Base-by-base conservation (phyloP, 1,140 invertebrate genomes). In the Macrobrachium rosenbergii region DNA sequence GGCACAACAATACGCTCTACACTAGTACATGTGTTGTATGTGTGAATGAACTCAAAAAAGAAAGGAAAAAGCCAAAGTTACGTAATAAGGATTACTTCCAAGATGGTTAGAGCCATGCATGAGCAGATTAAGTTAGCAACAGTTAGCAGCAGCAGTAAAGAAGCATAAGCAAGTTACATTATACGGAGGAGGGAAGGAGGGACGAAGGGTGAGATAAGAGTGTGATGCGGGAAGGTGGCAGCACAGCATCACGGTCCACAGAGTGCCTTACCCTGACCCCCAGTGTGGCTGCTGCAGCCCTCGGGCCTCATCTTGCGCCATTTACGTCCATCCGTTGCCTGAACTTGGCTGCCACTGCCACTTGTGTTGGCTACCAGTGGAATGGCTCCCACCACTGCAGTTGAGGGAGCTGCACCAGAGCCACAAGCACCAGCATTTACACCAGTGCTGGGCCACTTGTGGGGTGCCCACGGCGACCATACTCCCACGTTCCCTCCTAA, bases 241-340 rank as follows among this genome's bases (percentile, higher is more conserved):
- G 87, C 82, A 88, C 67, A 84, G 82, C 82, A 87, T 87, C 85
- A 84, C 82, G 87, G 87, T 84, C 87, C 82, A 84, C 88, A 82
- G 88, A 85, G 88, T 86, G 88, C 88, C 88, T 89, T 89, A 89
- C 88, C 88, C 88, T 84, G 83, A 80, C 88, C 83, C 83, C 88
- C 88, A 75, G 83, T 82, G 77, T 85, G 82, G 83, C 77, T 82
- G 79, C 88, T 67, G 83, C 43, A 82, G 59, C 82, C 83, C 73
- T 86, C 79, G 59, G 86, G 69, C 73, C 81, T 82, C 80, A 82
- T 82, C 73, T 88, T 82, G 73, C 86, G 73, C 80, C 86, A 88
- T 67, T 88, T 88, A 72, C 86, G 86, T 83, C 86, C 86, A 37
- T 88, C 86, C 28, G 86, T 45, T 88, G 86, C 80, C 75, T 80